Percentiles rank a stretch among this genome's conserved stretches.
phyloP scores from a whole-genome alignment of 2,888 invertebrate genomes.

The Ophioninae sp. region DNA sequence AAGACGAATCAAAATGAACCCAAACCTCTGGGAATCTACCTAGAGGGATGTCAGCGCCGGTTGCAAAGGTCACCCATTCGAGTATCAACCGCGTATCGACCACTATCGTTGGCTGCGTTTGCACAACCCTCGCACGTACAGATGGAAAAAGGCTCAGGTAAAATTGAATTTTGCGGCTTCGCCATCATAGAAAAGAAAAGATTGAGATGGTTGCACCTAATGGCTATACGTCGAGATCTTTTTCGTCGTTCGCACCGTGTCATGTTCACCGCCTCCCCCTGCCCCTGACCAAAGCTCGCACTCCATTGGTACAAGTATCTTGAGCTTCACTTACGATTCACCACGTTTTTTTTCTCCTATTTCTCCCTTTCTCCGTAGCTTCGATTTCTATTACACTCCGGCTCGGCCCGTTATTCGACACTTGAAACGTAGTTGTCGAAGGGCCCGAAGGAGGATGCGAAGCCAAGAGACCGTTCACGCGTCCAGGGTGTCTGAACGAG shows the following conservation, averaged over 20 bases:
- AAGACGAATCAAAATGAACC: too few species aligned
- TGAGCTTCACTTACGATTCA: slow-evolving; percentile 23
- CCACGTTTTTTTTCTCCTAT: slow-evolving; percentile 22
- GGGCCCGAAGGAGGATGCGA: slow-evolving; percentile 36
- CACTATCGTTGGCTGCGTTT: not conserved
- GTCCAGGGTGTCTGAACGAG: not conserved
- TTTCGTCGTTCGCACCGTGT: not conserved
- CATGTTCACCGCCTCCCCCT: slow-evolving; percentile 16
- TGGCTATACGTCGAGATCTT: slow-evolving; percentile 15
- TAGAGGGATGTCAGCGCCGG: not conserved
- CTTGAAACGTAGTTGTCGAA: slow-evolving; percentile 47
- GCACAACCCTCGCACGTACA: slow-evolving; percentile 3
- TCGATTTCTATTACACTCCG: slow-evolving; percentile 58
- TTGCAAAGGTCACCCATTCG: not conserved
- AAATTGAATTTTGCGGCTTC: slow-evolving; percentile 52
- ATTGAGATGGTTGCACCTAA: slow-evolving; percentile 51
- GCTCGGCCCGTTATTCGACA: slow-evolving; percentile 52
- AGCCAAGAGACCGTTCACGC: slow-evolving; percentile 20
- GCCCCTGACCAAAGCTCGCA: not conserved
- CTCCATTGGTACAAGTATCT: slow-evolving; percentile 40
- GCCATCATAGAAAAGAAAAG: slow-evolving; percentile 44
- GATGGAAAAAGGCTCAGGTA: slow-evolving; percentile 38
- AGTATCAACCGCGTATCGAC: not conserved
- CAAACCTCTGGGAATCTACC: not conserved
- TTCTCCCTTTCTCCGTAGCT: slow-evolving; percentile 20